Conservation (phyloP, 2,113 vertebrate genomes). For the Pelodiscus sinensis region DNA sequence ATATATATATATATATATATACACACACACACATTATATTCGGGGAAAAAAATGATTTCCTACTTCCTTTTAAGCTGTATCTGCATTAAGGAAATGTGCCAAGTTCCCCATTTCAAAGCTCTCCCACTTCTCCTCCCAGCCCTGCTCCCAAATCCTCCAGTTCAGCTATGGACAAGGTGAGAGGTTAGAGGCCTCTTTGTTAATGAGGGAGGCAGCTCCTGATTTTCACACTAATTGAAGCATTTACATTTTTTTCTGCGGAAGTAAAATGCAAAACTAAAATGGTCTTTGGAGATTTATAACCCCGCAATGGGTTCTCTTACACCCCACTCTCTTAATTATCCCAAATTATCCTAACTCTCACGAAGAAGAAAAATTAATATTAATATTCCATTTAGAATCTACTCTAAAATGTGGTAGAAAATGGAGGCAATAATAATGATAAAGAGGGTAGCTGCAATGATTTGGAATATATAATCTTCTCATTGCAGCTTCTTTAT, state of each 20-base stretch:
- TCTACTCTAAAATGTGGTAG: conserved; percentile 60
- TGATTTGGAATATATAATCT: conserved; percentile 65
- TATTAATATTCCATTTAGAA: conserved; percentile 75
- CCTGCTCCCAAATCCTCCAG: not conserved
- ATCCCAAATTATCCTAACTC: conserved; percentile 52
- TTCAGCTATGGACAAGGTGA: conserved; percentile 35
- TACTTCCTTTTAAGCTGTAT: not conserved
- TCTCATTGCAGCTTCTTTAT: conserved; percentile 8
- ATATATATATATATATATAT: too few relatives aligned
- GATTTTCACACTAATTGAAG: conserved; percentile 59
- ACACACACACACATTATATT: too few relatives aligned
- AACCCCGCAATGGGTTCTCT: not conserved
- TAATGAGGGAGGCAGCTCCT: conserved; percentile 44
- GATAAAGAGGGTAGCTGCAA: conserved; percentile 65
- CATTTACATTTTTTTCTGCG: conserved; percentile 46
- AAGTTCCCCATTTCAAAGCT: not conserved
- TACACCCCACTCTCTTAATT: conserved; percentile 35
- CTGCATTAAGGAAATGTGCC: not conserved
- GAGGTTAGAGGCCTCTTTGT: conserved; percentile 6
- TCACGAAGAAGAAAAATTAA: conserved; percentile 56
- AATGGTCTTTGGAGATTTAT: conserved; percentile 42
- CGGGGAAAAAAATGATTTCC: not conserved
- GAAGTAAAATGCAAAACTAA: conserved; percentile 58
- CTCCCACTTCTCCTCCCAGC: not conserved
- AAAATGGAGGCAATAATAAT: conserved; percentile 72